Conservation (phyloP, 2,797 vertebrate genomes). For the Esox lucius region DNA sequence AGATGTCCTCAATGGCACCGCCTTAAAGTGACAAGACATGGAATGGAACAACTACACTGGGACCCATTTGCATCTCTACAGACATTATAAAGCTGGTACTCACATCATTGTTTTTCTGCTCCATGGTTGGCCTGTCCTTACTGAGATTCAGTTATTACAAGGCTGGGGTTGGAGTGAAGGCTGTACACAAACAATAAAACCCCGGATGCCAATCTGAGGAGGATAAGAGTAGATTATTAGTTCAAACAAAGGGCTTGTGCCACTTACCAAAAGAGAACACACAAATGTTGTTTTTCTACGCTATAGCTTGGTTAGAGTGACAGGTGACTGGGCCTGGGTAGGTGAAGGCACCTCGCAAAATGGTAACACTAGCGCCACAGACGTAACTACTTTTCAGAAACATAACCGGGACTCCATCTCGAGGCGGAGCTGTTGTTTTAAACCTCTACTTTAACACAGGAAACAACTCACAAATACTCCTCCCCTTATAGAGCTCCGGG, state of each 20-base stretch:
- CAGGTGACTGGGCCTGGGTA: not conserved
- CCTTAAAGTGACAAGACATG: too few species aligned
- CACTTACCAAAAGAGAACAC: not conserved
- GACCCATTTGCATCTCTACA: too few species aligned
- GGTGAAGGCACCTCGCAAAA: too few species aligned
- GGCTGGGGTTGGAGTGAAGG: not conserved
- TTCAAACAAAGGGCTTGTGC: not conserved
- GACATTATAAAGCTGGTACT: conserved; percentile 1
- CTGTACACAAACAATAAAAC: not conserved
- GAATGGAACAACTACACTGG: too few species aligned
- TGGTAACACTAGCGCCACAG: not conserved
- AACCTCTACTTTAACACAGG: too few species aligned
- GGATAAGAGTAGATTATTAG: not conserved
- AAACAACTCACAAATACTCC: too few species aligned
- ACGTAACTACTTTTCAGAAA: not conserved
- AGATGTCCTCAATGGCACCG: too few species aligned
- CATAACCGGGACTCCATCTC: not conserved
- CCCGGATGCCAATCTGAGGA: not conserved
- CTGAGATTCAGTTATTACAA: not conserved
- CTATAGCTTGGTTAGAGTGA: not conserved
- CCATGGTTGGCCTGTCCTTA: conserved; percentile 57
- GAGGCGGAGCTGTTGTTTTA: too few species aligned
- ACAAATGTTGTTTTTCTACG: not conserved
- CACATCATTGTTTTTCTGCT: conserved; percentile 70
- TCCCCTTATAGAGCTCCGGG: too few species aligned